These are phyloP conservation scores for Phataginus tetradactyla DNA, from an alignment of 2,797 vertebrate species.

Conservation along the genomic window DNA sequence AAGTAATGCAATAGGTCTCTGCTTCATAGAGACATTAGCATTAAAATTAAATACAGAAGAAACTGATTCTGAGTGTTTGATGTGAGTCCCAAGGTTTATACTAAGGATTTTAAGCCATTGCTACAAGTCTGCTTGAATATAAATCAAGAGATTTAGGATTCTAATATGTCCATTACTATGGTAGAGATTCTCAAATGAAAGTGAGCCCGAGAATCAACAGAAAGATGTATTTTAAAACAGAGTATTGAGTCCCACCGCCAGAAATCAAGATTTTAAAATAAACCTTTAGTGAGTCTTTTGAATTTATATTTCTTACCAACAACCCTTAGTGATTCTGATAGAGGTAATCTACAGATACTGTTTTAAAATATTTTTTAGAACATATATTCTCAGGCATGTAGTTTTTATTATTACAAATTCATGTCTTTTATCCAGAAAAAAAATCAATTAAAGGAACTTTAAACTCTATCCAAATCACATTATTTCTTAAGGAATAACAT, in stretches of 20 bases:
- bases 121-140: neutral
- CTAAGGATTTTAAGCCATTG: neutral
- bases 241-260: neutral
- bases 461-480: neutral
- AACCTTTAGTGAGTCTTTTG: neutral
- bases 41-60: neutral
- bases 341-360: neutral
- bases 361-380: neutral
- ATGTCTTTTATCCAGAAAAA: neutral
- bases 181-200: neutral
- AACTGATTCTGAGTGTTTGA: slow-evolving; percentile 1
- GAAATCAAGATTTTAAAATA: neutral
- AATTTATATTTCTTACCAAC: slow-evolving; percentile 17
- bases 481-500: neutral
- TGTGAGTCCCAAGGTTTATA: neutral
- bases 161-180: neutral
- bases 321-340: neutral
- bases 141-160: neutral
- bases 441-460: neutral
- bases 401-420: neutral
- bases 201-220: neutral
- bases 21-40: neutral
- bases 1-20: neutral
- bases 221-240: neutral
- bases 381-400: neutral